Base-by-base conservation (phyloP, 2,113 vertebrate genomes). In the Empidonax traillii region DNA sequence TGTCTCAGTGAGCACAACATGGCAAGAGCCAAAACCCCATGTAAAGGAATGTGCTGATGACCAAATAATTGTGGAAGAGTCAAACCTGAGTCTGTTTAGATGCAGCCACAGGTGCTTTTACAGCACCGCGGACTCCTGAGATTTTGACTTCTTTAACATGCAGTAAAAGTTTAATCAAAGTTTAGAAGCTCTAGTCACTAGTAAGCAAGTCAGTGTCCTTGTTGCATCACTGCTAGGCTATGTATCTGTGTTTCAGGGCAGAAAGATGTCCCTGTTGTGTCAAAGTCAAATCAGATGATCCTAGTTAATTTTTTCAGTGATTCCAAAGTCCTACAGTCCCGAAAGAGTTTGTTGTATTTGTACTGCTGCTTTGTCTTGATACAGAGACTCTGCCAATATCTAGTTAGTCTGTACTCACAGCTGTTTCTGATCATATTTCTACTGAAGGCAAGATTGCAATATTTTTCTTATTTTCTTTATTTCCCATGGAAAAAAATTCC, bases 1-100 rank as follows among this genome's bases (percentile, higher is more conserved):
- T 0, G 2, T 27, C 44, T 73, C 0, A 1, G 15, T 9, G 12
- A 61, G 17, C 31, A 43, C 0, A 1, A 51, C 23, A 24, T 19
- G 27, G n/a, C 17, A 47, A 20, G 78, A 74, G 18, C 31, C n/a
- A 43, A 83, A 78, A 39, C 5, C 22, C 33, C 3, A 3, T 12
- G 8, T 41, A 35, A 52, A 25, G 23, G 13, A 37, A 2, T 30
- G 23, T 23, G 7, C 7, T 56, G 30, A 37, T 41, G 28, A 82
- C 53, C 37, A 49, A 56, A 72, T 43, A 22, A 4, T 8, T 58
- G 5, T 53, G 37, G 31, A 76, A 44, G 5, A 47, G 1, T 3
- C 30, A 56, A 84, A 9, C 4, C 22, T 41, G 14, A 44, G 23
- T 65, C 25, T 47, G 7, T 37, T 75, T 55, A 49, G n/a, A 31